Percentiles rank a stretch among this genome's conserved stretches.
Conservation (phyloP, 1,140 invertebrate species). For the Diabrotica undecimpunctata region DNA sequence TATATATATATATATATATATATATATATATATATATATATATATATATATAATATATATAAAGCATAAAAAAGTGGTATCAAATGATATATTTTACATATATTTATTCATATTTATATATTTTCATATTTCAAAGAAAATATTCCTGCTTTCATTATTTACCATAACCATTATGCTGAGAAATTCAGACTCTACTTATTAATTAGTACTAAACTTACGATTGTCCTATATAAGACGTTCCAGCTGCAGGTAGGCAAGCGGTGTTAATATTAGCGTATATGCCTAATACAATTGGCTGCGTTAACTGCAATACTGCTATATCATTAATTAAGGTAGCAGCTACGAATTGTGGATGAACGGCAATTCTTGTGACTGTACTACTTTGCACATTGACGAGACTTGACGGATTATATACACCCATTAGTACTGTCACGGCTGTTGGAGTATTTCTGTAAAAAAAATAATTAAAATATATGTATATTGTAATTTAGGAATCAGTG, state of each 20-base stretch:
- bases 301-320: constrained; percentile 59
- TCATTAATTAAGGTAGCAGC: constrained; percentile 56
- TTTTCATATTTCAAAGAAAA: too few species aligned
- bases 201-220: constrained; percentile 24
- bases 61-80: too few species aligned
- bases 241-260: constrained; percentile 52
- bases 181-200: too few species aligned
- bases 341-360: constrained; percentile 55
- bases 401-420: constrained; percentile 33
- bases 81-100: too few species aligned
- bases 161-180: too few species aligned
- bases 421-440: constrained; percentile 24
- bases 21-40: too few species aligned
- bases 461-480: neutral
- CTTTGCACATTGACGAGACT: constrained; percentile 27
- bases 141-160: too few species aligned
- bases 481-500: too few species aligned
- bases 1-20: too few species aligned
- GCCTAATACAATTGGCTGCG: constrained; percentile 48
- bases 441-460: constrained; percentile 26
- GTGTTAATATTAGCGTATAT: constrained; percentile 55
- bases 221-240: constrained; percentile 32
- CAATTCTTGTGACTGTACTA: constrained; percentile 22
- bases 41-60: too few species aligned
- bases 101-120: too few species aligned